phyloP scores from a whole-genome alignment of 2,888 invertebrate genomes.

The Oegoconia quadripuncta region DNA sequence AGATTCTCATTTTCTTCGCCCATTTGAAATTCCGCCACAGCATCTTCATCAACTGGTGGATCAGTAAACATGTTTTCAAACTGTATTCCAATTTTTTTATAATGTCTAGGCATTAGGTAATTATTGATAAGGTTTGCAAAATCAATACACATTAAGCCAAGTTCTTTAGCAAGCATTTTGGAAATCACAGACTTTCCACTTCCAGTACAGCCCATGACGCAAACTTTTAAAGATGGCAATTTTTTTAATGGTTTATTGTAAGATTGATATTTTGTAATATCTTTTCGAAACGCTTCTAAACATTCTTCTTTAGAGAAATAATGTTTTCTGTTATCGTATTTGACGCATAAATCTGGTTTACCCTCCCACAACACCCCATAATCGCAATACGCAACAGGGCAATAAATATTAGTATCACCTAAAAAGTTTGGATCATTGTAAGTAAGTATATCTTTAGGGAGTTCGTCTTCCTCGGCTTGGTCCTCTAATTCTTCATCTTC shows the following conservation, averaged over 20 bases:
- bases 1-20: conserved; percentile 55
- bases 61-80: conserved; percentile 63
- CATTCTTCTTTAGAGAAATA: conserved; percentile 71
- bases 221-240: conserved; percentile 76
- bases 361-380: conserved; percentile 80
- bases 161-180: conserved; percentile 70
- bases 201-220: conserved; percentile 76
- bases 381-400: conserved; percentile 79
- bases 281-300: conserved; percentile 65
- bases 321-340: conserved; percentile 76
- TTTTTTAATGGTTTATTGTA: conserved; percentile 56
- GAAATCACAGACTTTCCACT: conserved; percentile 76
- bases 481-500: conserved; percentile 43
- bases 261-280: conserved; percentile 69
- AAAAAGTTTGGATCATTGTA: conserved; percentile 56
- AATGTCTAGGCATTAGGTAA: conserved; percentile 57
- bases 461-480: conserved; percentile 37
- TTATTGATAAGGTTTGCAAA: conserved; percentile 58
- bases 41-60: conserved; percentile 48
- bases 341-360: conserved; percentile 72
- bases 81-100: conserved; percentile 59
- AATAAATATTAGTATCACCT: conserved; percentile 80
- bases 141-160: conserved; percentile 75
- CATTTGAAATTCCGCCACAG: conserved; percentile 49
- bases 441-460: conserved; percentile 37